phyloP scores from a whole-genome alignment of 1,140 invertebrate species.

The Homarus americanus region DNA sequence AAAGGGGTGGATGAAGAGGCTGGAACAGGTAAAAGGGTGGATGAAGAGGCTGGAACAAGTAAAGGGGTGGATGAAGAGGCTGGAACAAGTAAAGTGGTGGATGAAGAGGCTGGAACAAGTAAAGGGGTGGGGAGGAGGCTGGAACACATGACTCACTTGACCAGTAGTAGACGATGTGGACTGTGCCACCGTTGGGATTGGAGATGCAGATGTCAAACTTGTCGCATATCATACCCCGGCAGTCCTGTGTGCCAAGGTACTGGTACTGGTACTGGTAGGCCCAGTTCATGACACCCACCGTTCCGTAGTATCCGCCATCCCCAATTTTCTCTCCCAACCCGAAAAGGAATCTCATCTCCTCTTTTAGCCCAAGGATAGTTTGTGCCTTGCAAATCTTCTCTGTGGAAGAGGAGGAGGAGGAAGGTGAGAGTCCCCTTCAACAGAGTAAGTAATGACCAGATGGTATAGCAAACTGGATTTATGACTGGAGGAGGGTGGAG shows the following conservation, averaged over 20 bases:
- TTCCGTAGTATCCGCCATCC: slow-evolving; percentile 12
- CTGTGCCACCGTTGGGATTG: neutral
- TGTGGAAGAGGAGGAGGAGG: no score
- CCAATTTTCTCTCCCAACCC: slow-evolving; percentile 22
- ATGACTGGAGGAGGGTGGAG: no score
- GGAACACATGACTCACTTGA: slow-evolving; percentile 46
- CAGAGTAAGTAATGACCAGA: no score
- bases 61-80: no score
- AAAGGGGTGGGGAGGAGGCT: no score
- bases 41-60: no score
- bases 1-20: no score
- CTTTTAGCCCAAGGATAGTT: neutral
- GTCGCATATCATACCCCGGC: slow-evolving; percentile 41
- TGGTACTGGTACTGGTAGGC: neutral
- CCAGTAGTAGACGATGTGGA: slow-evolving; percentile 28
- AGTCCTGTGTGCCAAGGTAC: slow-evolving; percentile 15
- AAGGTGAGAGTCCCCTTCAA: no score
- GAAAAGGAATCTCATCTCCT: slow-evolving; percentile 9
- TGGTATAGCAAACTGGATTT: no score
- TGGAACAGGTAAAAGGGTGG: no score
- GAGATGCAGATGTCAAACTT: slow-evolving; percentile 16
- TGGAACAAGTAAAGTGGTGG: no score
- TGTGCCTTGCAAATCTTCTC: slow-evolving; percentile 28
- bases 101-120: no score
- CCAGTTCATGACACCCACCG: slow-evolving; percentile 44